Percentiles rank a stretch among this genome's conserved stretches.
Conservation (phyloP, 1,140 invertebrate genomes). For the Drosophila kohkoa region DNA sequence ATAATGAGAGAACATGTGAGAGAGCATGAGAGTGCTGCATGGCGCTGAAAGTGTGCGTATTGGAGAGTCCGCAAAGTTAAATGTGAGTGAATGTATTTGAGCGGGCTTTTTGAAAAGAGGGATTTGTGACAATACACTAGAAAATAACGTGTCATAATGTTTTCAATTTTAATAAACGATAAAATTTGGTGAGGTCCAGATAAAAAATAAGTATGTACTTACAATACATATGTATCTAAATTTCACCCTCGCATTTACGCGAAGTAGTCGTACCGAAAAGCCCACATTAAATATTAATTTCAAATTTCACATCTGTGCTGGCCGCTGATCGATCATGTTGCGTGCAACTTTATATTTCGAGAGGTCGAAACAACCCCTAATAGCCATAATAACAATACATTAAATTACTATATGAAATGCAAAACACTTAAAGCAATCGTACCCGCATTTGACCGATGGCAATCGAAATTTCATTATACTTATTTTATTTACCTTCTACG, state of each 20-base stretch:
- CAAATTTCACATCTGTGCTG: slow-evolving; percentile 21
- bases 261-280: slow-evolving; percentile 46
- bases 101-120: slow-evolving; percentile 24
- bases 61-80: slow-evolving; percentile 14
- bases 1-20: slow-evolving; percentile 7
- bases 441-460: slow-evolving; percentile 69
- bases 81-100: slow-evolving; percentile 11
- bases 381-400: slow-evolving; percentile 57
- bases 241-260: slow-evolving; percentile 42
- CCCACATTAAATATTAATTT: slow-evolving; percentile 68
- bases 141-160: slow-evolving; percentile 19
- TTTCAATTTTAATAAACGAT: slow-evolving; percentile 18
- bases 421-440: slow-evolving; percentile 57
- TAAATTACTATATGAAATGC: slow-evolving; percentile 52
- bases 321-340: slow-evolving; percentile 74
- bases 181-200: slow-evolving; percentile 15
- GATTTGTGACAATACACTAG: slow-evolving; percentile 45
- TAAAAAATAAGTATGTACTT: background rate
- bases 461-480: slow-evolving; percentile 54
- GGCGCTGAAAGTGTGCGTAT: slow-evolving; percentile 24
- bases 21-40: background rate
- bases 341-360: slow-evolving; percentile 44
- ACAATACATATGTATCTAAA: background rate
- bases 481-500: slow-evolving; percentile 47
- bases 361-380: slow-evolving; percentile 48